Base-by-base conservation (phyloP, 1,140 invertebrate genomes). In the Bombus pyrosoma region DNA sequence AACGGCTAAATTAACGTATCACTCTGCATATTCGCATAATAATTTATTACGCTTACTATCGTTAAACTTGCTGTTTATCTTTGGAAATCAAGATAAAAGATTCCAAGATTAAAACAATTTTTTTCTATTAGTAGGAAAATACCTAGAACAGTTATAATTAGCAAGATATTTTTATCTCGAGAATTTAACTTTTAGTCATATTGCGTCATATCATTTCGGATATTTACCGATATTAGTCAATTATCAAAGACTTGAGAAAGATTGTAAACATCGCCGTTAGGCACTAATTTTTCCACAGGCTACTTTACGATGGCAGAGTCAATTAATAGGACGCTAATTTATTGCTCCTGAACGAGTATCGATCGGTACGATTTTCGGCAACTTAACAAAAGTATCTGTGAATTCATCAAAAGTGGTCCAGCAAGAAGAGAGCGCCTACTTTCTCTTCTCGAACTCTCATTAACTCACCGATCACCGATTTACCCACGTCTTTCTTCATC, bases 401-500 rank as follows among this genome's bases (percentile, higher is more conserved):
- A 39, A 59, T 72, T 73, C 22, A 47, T 68, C 1, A 83, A 83
- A 83, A 83, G 81, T 83, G 81, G 62, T 83, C 34, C 72, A 76
- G 57, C 57, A 68, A 89, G 84, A 82, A 81, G 69, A 85, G 47
- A 74, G n/a, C 41, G 69, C 75, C 82, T 87, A 92, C 89, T 92
- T 92, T 92, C 87, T 90, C 87, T 84, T 87, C 80, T 86, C 47
- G 6, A 64, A 75, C 62, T 71, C 62, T 39, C 62, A 72, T 73
- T 74, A 53, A 53, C 18, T 22, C 18, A 22, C 47, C 18, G 47
- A 53, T 53, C 47, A 18, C 5, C 34, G 57, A 79, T 66, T 72
- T 18, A 39, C 28, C 64, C 39, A 75, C 77, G 28, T 66, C 73
- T 89, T 78, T 83, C 53, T 32, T 62, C 76, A 37, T 64, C 32